Percentiles rank a stretch among this genome's conserved stretches.
phyloP scores from a whole-genome alignment of 2,113 vertebrate genomes.

The Myotis yumanensis region DNA sequence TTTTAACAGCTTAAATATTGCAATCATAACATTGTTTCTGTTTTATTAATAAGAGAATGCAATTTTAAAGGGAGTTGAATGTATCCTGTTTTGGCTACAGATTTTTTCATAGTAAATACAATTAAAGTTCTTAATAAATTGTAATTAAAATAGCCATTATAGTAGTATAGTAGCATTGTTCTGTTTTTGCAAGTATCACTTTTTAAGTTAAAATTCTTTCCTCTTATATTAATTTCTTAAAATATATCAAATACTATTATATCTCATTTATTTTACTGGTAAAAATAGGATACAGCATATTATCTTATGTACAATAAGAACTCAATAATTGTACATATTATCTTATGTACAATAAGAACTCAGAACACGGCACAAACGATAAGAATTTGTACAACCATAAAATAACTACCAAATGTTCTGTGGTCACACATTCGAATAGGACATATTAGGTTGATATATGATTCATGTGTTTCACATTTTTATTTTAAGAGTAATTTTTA shows the following conservation, averaged over 20 bases:
- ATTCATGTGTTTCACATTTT: neutral
- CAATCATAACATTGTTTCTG: neutral
- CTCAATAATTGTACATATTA: neutral
- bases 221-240: conserved; percentile 10
- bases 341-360: neutral
- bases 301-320: neutral
- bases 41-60: conserved; percentile 72
- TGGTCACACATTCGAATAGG: conserved; percentile 8
- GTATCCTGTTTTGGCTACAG: conserved; percentile 63
- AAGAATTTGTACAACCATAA: conserved; percentile 4
- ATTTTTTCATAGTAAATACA: conserved; percentile 65
- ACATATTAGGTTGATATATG: conserved; percentile 22
- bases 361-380: conserved; percentile 7
- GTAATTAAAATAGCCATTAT: conserved; percentile 19
- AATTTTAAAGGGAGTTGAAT: conserved; percentile 76
- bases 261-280: conserved; percentile 21
- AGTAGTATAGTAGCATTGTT: neutral
- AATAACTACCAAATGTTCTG: neutral
- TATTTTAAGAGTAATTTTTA: conserved; percentile 55
- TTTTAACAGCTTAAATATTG: conserved; percentile 39
- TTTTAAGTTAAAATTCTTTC: conserved; percentile 42
- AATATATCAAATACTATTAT: conserved; percentile 9
- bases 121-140: conserved; percentile 56
- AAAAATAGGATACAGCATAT: neutral
- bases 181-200: neutral